Evolutionary conservation across 2,888 invertebrate genomes (phyloP).

Genomic region (Belgica antarctica): DNA sequence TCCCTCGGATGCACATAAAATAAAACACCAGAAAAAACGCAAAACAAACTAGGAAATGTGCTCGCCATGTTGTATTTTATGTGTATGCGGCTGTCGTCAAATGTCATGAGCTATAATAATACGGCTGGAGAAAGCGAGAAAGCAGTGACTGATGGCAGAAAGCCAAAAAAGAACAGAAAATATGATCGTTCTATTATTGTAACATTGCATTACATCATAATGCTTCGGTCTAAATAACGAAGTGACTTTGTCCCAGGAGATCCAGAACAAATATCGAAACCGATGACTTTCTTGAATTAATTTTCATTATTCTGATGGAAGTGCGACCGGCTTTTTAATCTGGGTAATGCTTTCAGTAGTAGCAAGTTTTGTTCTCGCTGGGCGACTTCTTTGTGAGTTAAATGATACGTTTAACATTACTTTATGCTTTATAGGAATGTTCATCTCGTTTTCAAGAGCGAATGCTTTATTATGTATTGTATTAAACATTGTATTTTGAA

Average conservation of each 20-base stretch:
- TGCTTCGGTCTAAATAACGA: not conserved
- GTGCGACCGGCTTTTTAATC: not conserved
- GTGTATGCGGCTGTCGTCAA: slow-evolving; percentile 22
- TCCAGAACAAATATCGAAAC: not conserved
- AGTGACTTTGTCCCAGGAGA: not conserved
- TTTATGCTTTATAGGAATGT: not conserved
- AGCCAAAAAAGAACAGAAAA: slow-evolving; percentile 10
- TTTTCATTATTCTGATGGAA: not conserved
- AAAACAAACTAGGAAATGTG: slow-evolving; percentile 25
- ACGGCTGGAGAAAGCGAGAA: not conserved
- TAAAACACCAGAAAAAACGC: slow-evolving; percentile 28
- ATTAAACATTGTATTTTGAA: too few relatives aligned
- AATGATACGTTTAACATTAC: not conserved
- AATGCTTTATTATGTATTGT: not conserved
- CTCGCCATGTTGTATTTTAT: not conserved
- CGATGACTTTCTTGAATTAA: not conserved
- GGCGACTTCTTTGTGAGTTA: not conserved
- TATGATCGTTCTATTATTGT: slow-evolving; percentile 26
- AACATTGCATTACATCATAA: not conserved
- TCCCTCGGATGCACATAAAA: slow-evolving; percentile 25
- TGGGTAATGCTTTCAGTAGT: slow-evolving; percentile 18
- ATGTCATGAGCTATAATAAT: slow-evolving; percentile 6
- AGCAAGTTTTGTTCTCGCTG: not conserved
- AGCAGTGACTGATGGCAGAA: not conserved
- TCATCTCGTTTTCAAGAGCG: not conserved